Evolutionary conservation across 2,888 invertebrate species (phyloP), one percentile per base, ranked within the genome.

Genomic region (Agrochola lychnidis): DNA sequence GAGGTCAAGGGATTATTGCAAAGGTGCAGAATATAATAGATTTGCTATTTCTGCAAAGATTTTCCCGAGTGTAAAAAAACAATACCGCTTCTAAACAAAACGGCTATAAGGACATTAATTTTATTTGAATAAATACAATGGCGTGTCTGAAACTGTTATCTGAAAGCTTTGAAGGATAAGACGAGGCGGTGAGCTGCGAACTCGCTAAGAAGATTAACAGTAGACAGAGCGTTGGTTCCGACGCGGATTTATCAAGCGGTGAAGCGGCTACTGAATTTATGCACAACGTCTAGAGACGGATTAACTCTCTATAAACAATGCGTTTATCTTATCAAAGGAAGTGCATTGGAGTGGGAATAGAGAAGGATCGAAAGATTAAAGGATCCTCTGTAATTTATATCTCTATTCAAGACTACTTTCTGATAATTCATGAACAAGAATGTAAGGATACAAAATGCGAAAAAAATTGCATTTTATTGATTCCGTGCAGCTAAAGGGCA

Each of bases 171-270:
- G 76, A 86, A 84, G 82, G 84, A 88, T 84, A 82, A 82, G 81
- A 80, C 53, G 64, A 77, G 76, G 82, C 78, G 81, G 76, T 59
- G 84, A 86, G 86, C 84, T 88, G 83, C 79, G 74, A 89, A 90
- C 86, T 90, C 81, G 72, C 76, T 89, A 90, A 90, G 89, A 86
- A 89, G 91, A 91, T 91, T 91, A 90, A 85, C 84, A 73, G 68
- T 63, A 77, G 85, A 86, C 78, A 82, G 59, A 73, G 73, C 87
- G 76, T 79, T 83, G 85, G 85, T 81, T 87, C 79, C 82, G 79
- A 85, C 83, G 78, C 76, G 83, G 87, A 90, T 90, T 91, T 92
- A 88, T 89, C 78, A 82, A 88, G 82, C 78, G 79, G 85, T 88
- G 74, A 78, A 87, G 82, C 74, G 80, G 86, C 89, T 89, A 80